Conservation (phyloP, 2,113 vertebrate genomes). For the Spea bombifrons region DNA sequence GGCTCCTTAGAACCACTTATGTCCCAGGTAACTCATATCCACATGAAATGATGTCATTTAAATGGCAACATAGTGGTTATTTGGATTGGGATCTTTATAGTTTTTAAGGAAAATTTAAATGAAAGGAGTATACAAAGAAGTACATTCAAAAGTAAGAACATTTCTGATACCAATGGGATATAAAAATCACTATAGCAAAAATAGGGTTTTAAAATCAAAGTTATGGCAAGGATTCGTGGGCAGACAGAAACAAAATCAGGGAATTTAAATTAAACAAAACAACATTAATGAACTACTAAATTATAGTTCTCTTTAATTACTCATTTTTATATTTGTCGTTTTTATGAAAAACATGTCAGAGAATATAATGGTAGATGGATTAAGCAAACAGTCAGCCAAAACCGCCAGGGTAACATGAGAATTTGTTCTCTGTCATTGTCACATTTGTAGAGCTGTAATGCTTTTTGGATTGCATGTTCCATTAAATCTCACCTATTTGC, state of each 20-base stretch:
- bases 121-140: no score
- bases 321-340: constrained; percentile 14
- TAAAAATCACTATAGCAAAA: no score
- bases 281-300: not conserved
- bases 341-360: constrained; percentile 18
- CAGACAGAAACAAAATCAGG: not conserved
- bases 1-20: no score
- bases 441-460: constrained; percentile 18
- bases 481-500: constrained; percentile 44
- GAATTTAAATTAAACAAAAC: not conserved
- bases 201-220: no score
- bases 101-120: no score
- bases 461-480: constrained; percentile 31
- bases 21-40: no score
- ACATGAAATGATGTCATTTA: no score
- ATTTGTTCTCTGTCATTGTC: constrained; percentile 38
- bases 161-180: no score
- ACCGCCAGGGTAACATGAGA: constrained; percentile 24
- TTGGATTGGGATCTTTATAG: no score
- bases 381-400: constrained; percentile 5
- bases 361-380: constrained; percentile 28
- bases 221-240: no score
- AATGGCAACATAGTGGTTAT: no score
- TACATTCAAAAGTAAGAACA: no score
- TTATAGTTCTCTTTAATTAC: constrained; percentile 21